A percentile compares a stretch with the other conserved stretches of the same genome.
These are phyloP conservation scores for Proterorhinus semilunaris DNA, from an alignment of 2,113 vertebrate genomes.

Conservation along the genomic window DNA sequence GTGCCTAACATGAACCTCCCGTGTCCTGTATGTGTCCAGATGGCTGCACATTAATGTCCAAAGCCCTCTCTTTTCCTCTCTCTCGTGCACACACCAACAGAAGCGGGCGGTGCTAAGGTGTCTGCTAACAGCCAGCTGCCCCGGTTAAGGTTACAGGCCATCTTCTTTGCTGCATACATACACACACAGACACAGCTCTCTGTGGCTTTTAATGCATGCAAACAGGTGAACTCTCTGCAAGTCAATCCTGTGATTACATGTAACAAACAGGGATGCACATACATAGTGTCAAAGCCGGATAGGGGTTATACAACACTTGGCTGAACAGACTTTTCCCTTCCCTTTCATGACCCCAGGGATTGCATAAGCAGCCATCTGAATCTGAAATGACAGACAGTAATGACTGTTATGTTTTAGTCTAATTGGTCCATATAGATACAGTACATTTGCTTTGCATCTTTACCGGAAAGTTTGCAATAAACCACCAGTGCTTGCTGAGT, in stretches of 20 bases:
- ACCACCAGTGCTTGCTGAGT: background rate
- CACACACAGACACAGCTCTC: conserved; percentile 6
- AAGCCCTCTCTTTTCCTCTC: background rate
- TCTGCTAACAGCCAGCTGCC: conserved; percentile 62
- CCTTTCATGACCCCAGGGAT: conserved; percentile 41
- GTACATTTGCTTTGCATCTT: conserved; percentile 20
- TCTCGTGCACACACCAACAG: conserved; percentile 1
- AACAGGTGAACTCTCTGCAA: conserved; percentile 28
- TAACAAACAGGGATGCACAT: conserved; percentile 38
- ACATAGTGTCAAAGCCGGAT: conserved; percentile 35
- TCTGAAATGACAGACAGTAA: conserved; percentile 47
- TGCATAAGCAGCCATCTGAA: conserved; percentile 60
- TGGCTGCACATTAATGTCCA: conserved; percentile 10
- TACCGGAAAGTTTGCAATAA: background rate
- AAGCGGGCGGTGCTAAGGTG: conserved; percentile 39
- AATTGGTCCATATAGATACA: conserved; percentile 32
- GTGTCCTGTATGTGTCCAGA: conserved; percentile 3
- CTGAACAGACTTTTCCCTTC: conserved; percentile 19
- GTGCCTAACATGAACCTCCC: conserved; percentile 1
- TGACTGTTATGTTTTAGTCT: conserved; percentile 30
- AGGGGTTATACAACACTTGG: conserved; percentile 49
- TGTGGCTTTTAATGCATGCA: conserved; percentile 31
- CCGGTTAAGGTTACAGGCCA: conserved; percentile 50
- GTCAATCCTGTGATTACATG: conserved; percentile 35
- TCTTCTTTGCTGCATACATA: conserved; percentile 35